phyloP scores from a whole-genome alignment of 2,797 vertebrate species.

The Mastacembelus armatus region DNA sequence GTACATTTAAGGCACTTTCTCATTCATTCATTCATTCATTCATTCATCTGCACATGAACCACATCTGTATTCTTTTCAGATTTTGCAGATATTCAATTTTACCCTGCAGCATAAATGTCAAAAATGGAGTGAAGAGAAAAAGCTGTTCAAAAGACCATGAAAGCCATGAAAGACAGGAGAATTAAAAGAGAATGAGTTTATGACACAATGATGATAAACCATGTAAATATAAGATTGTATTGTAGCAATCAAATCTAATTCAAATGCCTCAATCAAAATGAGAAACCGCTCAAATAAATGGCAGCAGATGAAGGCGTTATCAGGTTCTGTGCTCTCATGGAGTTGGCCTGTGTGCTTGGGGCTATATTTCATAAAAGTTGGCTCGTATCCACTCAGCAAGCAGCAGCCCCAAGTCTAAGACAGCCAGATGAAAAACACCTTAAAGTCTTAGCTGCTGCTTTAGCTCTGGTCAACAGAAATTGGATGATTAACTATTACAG shows the following conservation, averaged over 20 bases:
- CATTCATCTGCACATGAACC: not conserved
- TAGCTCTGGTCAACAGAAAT: constrained; percentile 23
- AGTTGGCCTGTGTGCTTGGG: constrained; percentile 17
- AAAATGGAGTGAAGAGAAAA: constrained; percentile 11
- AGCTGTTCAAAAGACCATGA: constrained; percentile 10
- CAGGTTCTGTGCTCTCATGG: not conserved
- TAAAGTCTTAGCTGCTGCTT: constrained; percentile 33
- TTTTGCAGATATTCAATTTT: constrained; percentile 5
- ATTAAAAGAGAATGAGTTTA: constrained; percentile 25
- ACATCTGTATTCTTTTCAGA: constrained; percentile 4
- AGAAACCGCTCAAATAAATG: constrained; percentile 24
- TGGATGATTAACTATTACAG: constrained; percentile 20
- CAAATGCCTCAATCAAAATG: constrained; percentile 20
- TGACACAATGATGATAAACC: constrained; percentile 47
- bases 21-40: not conserved
- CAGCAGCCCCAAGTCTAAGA: constrained; percentile 32
- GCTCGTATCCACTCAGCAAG: constrained; percentile 37
- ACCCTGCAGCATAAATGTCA: not conserved
- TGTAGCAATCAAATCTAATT: constrained; percentile 26
- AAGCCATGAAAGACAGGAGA: not conserved
- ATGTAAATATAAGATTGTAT: constrained; percentile 8
- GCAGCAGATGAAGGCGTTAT: constrained; percentile 25
- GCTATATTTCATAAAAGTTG: constrained; percentile 32
- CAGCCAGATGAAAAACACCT: constrained; percentile 31
- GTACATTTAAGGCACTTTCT: not conserved